phyloP scores from a whole-genome alignment of 2,888 invertebrate species.

The Drosophila sordidapex region DNA sequence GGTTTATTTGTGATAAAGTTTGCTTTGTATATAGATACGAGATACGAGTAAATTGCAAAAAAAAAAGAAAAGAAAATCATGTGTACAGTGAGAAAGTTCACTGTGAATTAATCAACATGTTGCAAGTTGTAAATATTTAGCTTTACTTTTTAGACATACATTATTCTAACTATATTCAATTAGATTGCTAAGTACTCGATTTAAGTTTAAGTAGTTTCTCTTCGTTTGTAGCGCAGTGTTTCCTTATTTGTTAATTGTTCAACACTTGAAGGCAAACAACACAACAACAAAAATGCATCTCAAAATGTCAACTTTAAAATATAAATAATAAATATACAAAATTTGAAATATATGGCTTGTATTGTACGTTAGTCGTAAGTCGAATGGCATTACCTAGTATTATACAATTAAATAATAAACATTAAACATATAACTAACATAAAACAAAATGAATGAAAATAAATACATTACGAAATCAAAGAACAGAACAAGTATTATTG shows the following conservation, averaged over 20 bases:
- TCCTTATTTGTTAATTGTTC: conserved; percentile 55
- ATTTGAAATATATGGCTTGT: conserved; percentile 58
- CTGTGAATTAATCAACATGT: conserved; percentile 49
- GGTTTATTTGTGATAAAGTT: conserved; percentile 81
- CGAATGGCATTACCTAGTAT: conserved; percentile 71
- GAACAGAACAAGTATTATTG: conserved; percentile 7
- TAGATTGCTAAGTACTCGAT: conserved; percentile 33
- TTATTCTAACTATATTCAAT: conserved; percentile 12
- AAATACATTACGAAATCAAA: conserved; percentile 72
- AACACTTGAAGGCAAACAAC: conserved; percentile 39
- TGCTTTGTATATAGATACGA: conserved; percentile 75
- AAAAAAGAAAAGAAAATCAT: background rate
- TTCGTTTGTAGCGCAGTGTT: conserved; percentile 67
- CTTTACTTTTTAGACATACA: conserved; percentile 61
- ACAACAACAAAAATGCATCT: conserved; percentile 46
- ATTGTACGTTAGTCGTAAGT: conserved; percentile 67
- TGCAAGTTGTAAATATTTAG: conserved; percentile 65
- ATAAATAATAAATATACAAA: conserved; percentile 35
- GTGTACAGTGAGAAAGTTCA: conserved; percentile 12
- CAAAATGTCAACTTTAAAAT: conserved; percentile 54
- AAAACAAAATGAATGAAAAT: conserved; percentile 61
- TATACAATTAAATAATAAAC: conserved; percentile 62
- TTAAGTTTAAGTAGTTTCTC: conserved; percentile 49
- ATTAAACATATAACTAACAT: conserved; percentile 54
- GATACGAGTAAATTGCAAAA: conserved; percentile 5